Evolutionary conservation across 1,140 invertebrate species (phyloP).

Genomic region (Batillaria attramentaria): DNA sequence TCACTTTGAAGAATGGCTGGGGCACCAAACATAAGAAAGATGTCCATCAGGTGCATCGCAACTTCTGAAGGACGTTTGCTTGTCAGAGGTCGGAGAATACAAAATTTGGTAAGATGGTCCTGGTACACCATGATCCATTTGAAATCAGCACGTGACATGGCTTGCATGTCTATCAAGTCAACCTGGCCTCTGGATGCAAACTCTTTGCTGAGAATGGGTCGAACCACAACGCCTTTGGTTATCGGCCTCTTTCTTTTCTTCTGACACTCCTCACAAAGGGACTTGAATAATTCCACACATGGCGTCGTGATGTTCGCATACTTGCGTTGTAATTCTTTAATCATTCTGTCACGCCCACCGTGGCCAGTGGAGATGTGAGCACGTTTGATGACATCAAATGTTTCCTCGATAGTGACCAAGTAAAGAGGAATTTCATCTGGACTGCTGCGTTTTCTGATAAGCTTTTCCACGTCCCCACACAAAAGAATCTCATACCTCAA

Average conservation of each 20-base stretch:
- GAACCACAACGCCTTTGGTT: constrained; percentile 26
- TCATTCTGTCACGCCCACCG: constrained; percentile 41
- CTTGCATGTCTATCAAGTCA: constrained; percentile 41
- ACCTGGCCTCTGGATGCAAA: constrained; percentile 38
- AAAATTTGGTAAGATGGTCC: constrained; percentile 45
- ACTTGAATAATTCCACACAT: constrained; percentile 39
- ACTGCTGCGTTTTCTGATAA: constrained; percentile 22
- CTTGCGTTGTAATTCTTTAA: constrained; percentile 38
- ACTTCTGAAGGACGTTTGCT: constrained; percentile 7
- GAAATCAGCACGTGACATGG: constrained; percentile 29
- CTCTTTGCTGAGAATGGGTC: constrained; percentile 21
- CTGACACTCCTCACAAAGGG: not conserved
- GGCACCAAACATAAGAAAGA: constrained; percentile 45
- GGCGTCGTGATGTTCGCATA: constrained; percentile 42
- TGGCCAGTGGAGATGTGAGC: constrained; percentile 40
- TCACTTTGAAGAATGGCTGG: constrained; percentile 48
- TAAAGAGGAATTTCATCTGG: constrained; percentile 17
- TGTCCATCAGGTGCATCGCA: constrained; percentile 14
- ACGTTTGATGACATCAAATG: constrained; percentile 41
- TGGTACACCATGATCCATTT: constrained; percentile 46
- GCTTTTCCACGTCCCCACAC: constrained; percentile 11
- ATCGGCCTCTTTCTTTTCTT: constrained; percentile 31
- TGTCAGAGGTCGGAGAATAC: constrained; percentile 19
- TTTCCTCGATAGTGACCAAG: constrained; percentile 38
- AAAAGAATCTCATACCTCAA: constrained; percentile 18